phyloP scores from a whole-genome alignment of 2,888 invertebrate species.

The Doris montereyensis region DNA sequence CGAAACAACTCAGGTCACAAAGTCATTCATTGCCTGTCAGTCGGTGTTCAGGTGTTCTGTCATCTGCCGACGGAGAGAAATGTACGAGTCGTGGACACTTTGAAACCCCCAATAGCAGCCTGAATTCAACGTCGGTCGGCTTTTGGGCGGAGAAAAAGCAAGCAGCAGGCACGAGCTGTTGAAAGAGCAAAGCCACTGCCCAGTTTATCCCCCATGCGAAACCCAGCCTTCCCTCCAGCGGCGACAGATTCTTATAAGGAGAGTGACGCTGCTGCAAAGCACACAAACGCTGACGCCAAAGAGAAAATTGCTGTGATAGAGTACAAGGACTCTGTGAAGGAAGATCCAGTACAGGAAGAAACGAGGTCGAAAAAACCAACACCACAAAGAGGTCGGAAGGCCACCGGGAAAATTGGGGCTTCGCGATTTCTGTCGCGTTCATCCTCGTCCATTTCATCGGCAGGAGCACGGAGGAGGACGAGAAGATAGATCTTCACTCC shows the following conservation, averaged over 20 bases:
- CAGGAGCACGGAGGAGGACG: slow-evolving; percentile 31
- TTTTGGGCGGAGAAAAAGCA: too few relatives aligned
- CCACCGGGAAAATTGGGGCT: slow-evolving; percentile 15
- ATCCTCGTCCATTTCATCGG: slow-evolving; percentile 37
- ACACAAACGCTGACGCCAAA: neutral
- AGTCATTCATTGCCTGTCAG: too few relatives aligned
- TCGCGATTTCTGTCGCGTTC: slow-evolving; percentile 23
- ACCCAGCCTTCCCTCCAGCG: neutral
- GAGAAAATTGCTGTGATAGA: neutral
- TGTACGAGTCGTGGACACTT: too few relatives aligned
- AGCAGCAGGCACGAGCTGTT: too few relatives aligned
- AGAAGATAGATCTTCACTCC: slow-evolving; percentile 42
- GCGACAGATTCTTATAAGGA: neutral
- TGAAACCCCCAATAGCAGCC: too few relatives aligned
- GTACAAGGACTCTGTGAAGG: neutral
- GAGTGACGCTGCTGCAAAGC: neutral
- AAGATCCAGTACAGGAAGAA: slow-evolving; percentile 30
- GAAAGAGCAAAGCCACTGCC: neutral
- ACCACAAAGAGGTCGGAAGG: neutral
- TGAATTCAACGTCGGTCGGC: too few relatives aligned
- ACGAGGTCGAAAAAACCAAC: slow-evolving; percentile 20
- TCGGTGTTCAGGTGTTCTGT: too few relatives aligned
- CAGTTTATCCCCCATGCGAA: neutral
- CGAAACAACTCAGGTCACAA: too few relatives aligned
- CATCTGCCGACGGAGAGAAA: too few relatives aligned